Percentiles rank a stretch among this genome's conserved stretches.
Evolutionary conservation across 1,140 invertebrate genomes (phyloP).

Genomic region (Heliconius hermathena): DNA sequence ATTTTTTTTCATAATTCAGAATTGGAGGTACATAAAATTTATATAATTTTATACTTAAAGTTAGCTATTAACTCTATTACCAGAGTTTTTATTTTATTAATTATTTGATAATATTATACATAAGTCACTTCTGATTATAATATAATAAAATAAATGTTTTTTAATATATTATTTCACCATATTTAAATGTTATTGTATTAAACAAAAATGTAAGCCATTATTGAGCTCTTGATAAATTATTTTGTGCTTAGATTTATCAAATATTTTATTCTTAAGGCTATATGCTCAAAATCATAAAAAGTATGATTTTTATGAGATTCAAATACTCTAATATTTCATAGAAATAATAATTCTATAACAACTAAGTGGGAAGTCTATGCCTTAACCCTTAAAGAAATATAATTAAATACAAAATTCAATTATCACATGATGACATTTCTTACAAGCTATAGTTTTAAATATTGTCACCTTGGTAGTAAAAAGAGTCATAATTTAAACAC

Average conservation of each 20-base stretch:
- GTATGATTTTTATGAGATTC: not conserved
- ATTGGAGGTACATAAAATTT: not conserved
- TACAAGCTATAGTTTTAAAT: not conserved
- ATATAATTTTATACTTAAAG: too few species aligned
- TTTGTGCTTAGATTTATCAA: not conserved
- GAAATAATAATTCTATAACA: slow-evolving; percentile 7
- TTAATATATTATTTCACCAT: too few species aligned
- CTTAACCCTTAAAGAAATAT: not conserved
- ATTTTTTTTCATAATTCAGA: not conserved
- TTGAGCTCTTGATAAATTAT: not conserved
- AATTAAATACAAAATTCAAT: not conserved
- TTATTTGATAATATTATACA: too few species aligned
- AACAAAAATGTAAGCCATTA: not conserved
- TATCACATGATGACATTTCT: slow-evolving; percentile 11
- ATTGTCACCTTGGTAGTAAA: too few species aligned
- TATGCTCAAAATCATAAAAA: not conserved
- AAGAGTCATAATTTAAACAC: too few species aligned
- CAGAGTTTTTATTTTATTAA: not conserved
- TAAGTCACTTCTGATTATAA: too few species aligned
- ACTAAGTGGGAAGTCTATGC: not conserved
- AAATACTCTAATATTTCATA: slow-evolving; percentile 6
- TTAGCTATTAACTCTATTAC: not conserved
- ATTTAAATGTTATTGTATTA: not conserved
- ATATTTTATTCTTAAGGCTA: not conserved
- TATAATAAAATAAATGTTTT: too few species aligned